Evolutionary conservation across 2,888 invertebrate species (phyloP), one percentile per base, ranked within the genome.

Genomic region (Rhagophthalmus giganteus): DNA sequence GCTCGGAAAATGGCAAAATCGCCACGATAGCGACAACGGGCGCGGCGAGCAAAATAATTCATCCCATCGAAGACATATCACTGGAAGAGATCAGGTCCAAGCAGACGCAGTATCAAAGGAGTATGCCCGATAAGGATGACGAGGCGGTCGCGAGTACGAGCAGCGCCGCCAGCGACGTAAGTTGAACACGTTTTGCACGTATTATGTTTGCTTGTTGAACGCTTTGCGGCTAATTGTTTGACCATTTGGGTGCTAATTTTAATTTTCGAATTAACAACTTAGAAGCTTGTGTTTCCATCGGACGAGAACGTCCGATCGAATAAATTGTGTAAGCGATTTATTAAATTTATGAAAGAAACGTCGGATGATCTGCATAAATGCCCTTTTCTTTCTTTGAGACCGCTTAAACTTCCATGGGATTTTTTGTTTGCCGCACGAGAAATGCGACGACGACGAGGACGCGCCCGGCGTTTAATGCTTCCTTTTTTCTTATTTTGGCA

Each of bases 21-120:
- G 60, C 78, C 75, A 79, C 87, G 5, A 87, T 90, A 39, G 86
- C 85, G 8, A 83, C 88, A n/a, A 86, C 88, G 3, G 88, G 90
- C 30, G 87, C 91, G 3, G 86, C 90, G 26, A 90, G 91, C 67
- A 88, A 89, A 76, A 95, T 96, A 46, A 84, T 96, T 61, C 96
- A 96, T 75, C 96, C 96, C 0, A 87, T 91, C 1, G 95, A 96
- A 73, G 94, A 94, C 74, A 84, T 94, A 41, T 95, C 95, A 16
- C 70, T 93, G 72, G 93, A 93, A 72, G 92, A 94, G 76, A 82
- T 90, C 59, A 78, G 88, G 37, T 86, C 91, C 5, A 77, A 88
- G 38, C 77, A 80, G 65, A 75, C 82, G 6, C 86, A 85, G 67
- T 92, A 92, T 52, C 74, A 68, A 1, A 70, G 59, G 52, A 65